Evolutionary conservation across 92 coral and sea anemone species (phyloP), one percentile per base, ranked within the genome.

Genomic region (Actinernus sp.): DNA sequence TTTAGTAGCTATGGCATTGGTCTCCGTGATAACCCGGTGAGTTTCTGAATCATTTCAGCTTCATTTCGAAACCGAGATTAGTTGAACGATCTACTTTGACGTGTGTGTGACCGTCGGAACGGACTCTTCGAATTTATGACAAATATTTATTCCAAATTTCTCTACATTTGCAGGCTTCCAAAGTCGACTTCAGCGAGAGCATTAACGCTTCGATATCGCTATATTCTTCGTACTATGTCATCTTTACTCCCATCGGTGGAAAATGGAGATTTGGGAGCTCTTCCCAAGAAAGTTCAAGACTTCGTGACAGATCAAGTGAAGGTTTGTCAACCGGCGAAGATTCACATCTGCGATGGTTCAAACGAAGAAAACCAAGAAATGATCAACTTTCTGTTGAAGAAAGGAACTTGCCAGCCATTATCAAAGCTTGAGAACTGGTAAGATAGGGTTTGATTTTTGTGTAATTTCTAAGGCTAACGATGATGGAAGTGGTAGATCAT

Each of bases 301-400:
- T 90, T 80, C 43, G 83, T 90, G n/a, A 58, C 70, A 8, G 89
- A 90, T 58, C 76, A 84, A 46, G 93, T 86, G 18, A 82, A 79
- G 27, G 63, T 90, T 11, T 86, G 92, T 53, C 55, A 69, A 48
- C 97, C 97, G 6, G 92, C 79, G 50, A 71, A 87, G 14, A 46
- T 90, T 26, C 86, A 78, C 40, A 82, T 90, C 30, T 86, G 92
- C 64, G 97, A 90, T 68, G 97, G 97, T 4, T 75, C 93, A 25
- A 68, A 74, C 4, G 81, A 68, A 25, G 97, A 90, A 49, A 76
- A 87, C 73, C 73, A 87, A 31, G 33, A 76, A 1, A 50, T 86
- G 55, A 58, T 90, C 46, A 79, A 87, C 26, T 34, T 65, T 31
- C 65, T 90, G 68, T 65, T 75, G 66, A 74, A 90, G 46, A 69